Percentiles rank a stretch among this genome's conserved stretches.
phyloP scores from a whole-genome alignment of 30 jellyfish, hydroid and myxozoan species.

The Turritopsis rubra region DNA sequence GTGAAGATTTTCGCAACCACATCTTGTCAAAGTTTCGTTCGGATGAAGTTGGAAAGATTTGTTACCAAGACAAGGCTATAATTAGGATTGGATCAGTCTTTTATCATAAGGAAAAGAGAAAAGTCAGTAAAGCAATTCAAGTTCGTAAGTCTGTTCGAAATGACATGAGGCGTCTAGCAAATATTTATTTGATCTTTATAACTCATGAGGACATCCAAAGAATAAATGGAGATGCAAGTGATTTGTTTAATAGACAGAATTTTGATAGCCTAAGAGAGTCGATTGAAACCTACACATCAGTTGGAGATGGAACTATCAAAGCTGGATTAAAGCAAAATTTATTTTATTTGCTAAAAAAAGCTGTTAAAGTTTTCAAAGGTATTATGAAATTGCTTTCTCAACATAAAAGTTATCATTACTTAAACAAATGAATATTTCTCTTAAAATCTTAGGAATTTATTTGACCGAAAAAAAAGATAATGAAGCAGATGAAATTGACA shows the following conservation, averaged over 20 bases:
- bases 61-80: slow-evolving; percentile 6
- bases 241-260: slow-evolving; percentile 18
- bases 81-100: slow-evolving; percentile 13
- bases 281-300: slow-evolving; percentile 15
- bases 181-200: slow-evolving; percentile 7
- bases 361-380: slow-evolving; percentile 14
- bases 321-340: slow-evolving; percentile 10
- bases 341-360: slow-evolving; percentile 1
- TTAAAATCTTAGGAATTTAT: not conserved
- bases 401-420: not conserved
- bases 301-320: slow-evolving; percentile 3
- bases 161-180: slow-evolving; percentile 26
- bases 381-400: not conserved
- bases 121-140: slow-evolving; percentile 5
- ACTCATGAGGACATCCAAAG: not conserved
- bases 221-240: not conserved
- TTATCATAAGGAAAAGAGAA: slow-evolving; percentile 15
- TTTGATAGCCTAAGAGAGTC: slow-evolving; percentile 25
- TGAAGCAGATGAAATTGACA: slow-evolving; percentile 1
- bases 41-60: slow-evolving; percentile 16
- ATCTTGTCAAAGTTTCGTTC: slow-evolving; percentile 1
- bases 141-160: slow-evolving; percentile 19
- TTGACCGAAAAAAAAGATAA: slow-evolving; percentile 17
- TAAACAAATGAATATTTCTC: not conserved
- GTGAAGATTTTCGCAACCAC: slow-evolving; percentile 21